Percentiles rank a stretch among this genome's conserved stretches.
Evolutionary conservation across 2,888 invertebrate species (phyloP).

Genomic region (Tipula helvola): DNA sequence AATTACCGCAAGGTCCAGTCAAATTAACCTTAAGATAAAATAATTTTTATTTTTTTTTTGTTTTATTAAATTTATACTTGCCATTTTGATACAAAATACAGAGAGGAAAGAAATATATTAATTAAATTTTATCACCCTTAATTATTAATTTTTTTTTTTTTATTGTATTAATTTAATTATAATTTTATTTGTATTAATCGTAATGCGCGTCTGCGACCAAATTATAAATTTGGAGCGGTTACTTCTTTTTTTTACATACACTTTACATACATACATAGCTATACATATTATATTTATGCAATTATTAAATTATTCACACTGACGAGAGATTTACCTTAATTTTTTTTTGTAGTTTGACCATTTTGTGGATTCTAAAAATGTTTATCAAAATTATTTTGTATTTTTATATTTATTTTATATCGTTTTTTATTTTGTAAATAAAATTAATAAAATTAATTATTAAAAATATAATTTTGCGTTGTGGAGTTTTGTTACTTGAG

Average conservation of each 20-base stretch:
- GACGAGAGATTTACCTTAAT: neutral
- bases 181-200: neutral
- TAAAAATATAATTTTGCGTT: neutral
- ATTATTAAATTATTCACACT: neutral
- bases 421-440: neutral
- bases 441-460: neutral
- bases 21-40: constrained; percentile 31
- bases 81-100: constrained; percentile 1
- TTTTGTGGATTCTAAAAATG: neutral
- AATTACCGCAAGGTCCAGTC: constrained; percentile 73
- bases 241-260: neutral
- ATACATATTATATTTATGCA: neutral
- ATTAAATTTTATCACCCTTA: neutral
- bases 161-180: neutral
- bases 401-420: constrained; percentile 4
- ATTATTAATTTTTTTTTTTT: neutral
- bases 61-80: neutral
- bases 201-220: neutral
- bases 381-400: neutral
- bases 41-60: neutral
- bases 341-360: neutral
- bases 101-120: neutral
- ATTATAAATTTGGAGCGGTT: neutral
- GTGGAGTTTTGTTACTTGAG: too few species aligned
- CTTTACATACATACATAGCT: neutral